Conservation (phyloP, 2,797 vertebrate species). For the Amazonetta brasiliensis region DNA sequence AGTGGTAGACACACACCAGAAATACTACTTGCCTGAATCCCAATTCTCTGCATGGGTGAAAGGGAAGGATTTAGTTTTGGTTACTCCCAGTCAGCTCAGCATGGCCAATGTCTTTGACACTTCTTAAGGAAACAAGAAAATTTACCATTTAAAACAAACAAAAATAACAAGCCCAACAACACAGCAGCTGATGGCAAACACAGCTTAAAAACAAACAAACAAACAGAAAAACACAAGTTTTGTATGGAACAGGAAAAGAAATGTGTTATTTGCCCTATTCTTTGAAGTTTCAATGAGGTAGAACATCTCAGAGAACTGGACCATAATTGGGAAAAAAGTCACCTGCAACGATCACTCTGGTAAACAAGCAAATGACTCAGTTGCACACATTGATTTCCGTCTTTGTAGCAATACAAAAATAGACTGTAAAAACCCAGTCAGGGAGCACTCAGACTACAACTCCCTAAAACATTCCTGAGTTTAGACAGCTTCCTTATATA, state of each 20-base stretch:
- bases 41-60: background rate
- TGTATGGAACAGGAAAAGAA: background rate
- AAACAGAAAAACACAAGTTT: background rate
- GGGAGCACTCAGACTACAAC: background rate
- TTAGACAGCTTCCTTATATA: background rate
- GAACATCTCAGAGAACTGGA: background rate
- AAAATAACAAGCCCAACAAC: background rate
- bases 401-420: background rate
- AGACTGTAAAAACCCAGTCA: background rate
- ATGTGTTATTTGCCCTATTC: background rate
- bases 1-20: background rate
- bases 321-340: background rate
- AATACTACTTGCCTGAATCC: background rate
- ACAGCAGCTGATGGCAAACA: background rate
- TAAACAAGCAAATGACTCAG: background rate
- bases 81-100: background rate
- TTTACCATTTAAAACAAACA: background rate
- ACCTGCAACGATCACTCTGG: background rate
- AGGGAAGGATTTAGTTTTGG: background rate
- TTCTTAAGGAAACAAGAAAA: background rate
- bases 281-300: background rate
- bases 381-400: background rate
- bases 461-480: background rate
- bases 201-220: background rate
- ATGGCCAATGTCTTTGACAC: background rate